Conservation (phyloP, 2,888 invertebrate genomes). For the Calliphora vomitoria region DNA sequence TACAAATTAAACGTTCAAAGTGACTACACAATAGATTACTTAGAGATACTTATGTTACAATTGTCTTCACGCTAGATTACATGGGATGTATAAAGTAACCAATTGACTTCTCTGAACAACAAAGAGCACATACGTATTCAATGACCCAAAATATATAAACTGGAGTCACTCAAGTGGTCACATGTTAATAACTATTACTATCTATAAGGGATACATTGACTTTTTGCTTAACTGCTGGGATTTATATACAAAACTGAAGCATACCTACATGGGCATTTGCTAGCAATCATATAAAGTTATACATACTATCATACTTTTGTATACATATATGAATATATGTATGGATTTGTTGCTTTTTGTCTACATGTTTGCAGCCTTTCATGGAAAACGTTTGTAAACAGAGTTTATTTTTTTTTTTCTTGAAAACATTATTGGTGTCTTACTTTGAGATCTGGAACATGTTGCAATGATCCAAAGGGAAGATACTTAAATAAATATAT, state of each 20-base stretch:
- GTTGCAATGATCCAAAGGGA: constrained; percentile 20
- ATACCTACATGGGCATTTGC: constrained; percentile 28
- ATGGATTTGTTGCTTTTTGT: not conserved
- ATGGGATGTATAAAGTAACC: no score
- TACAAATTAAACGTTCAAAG: no score
- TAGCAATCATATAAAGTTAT: constrained; percentile 20
- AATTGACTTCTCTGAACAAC: no score
- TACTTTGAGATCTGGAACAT: not conserved
- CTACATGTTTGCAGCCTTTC: not conserved
- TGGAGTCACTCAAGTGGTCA: no score
- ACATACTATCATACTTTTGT: not conserved
- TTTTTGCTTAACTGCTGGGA: no score
- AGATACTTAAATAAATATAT: constrained; percentile 21
- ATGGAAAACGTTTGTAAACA: constrained; percentile 15
- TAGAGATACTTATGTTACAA: no score
- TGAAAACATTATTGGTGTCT: not conserved
- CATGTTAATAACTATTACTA: no score
- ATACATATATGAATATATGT: not conserved
- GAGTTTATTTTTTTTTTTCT: not conserved
- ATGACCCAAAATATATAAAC: no score
- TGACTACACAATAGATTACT: no score
- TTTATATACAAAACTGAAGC: not conserved
- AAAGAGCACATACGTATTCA: no score
- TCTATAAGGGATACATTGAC: no score
- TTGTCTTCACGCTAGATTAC: no score